These are phyloP conservation scores for Choloepus didactylus DNA, from an alignment of 2,797 vertebrate genomes.

Conservation along the genomic window DNA sequence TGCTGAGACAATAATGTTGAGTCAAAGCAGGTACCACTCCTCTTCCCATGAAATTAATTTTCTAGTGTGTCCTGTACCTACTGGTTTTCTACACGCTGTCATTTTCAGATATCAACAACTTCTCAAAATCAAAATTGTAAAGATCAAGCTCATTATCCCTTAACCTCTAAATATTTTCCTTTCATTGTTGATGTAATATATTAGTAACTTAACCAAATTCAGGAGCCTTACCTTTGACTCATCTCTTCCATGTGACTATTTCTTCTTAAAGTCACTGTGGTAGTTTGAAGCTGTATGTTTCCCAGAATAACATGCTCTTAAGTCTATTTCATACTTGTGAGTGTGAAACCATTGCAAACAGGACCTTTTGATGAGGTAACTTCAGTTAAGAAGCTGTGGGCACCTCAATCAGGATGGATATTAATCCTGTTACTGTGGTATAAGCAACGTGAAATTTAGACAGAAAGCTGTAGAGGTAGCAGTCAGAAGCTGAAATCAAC, in stretches of 20 bases:
- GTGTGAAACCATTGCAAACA: too few species aligned
- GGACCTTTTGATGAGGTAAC: too few species aligned
- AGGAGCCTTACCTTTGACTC: neutral
- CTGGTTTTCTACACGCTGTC: neutral
- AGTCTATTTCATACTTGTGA: too few species aligned
- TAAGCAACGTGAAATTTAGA: too few species aligned
- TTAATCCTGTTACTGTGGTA: too few species aligned
- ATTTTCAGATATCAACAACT: neutral
- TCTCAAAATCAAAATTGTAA: neutral
- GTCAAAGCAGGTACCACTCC: neutral
- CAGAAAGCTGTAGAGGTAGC: too few species aligned
- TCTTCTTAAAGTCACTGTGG: too few species aligned
- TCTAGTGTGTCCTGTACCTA: neutral
- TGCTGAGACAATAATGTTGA: neutral
- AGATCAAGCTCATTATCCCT: neutral
- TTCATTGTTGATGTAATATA: neutral
- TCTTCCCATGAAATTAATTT: neutral
- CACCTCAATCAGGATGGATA: too few species aligned
- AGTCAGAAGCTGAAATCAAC: too few species aligned
- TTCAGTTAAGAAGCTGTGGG: too few species aligned
- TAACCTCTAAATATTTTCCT: neutral
- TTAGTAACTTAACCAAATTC: neutral
- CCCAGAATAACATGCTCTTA: too few species aligned
- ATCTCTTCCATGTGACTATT: neutral
- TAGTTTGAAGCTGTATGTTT: too few species aligned